Evolutionary conservation across 1,140 invertebrate species (phyloP).

Genomic region (Drosophila mauritiana): DNA sequence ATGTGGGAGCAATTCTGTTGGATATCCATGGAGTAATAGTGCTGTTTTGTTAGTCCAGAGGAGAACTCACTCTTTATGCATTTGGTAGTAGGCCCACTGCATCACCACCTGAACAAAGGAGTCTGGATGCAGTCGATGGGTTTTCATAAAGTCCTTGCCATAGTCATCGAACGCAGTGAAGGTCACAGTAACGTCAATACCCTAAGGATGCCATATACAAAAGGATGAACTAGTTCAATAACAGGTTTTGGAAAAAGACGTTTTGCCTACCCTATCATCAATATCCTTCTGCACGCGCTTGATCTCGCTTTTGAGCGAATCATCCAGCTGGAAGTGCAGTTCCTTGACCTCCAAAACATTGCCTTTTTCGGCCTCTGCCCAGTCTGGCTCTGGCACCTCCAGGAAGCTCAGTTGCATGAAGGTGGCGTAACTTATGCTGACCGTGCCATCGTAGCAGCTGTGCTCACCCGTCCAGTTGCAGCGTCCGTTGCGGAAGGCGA

Average conservation of each 20-base stretch:
- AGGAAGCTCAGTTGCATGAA: constrained; percentile 81
- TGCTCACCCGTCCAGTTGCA: constrained; percentile 85
- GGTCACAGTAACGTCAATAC: constrained; percentile 81
- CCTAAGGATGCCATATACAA: constrained; percentile 57
- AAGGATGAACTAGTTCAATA: background rate
- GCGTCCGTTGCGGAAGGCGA: constrained; percentile 86
- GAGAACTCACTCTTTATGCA: constrained; percentile 84
- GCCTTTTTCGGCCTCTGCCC: constrained; percentile 39
- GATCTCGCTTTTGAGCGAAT: constrained; percentile 66
- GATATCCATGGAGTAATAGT: background rate
- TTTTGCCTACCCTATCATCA: constrained; percentile 56
- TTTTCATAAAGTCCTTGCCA: constrained; percentile 86
- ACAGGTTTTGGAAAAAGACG: too few relatives aligned
- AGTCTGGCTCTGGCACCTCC: constrained; percentile 71
- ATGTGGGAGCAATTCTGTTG: constrained; percentile 85
- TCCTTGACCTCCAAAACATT: constrained; percentile 55
- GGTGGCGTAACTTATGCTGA: constrained; percentile 84
- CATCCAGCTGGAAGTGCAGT: constrained; percentile 71
- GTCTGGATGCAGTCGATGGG: constrained; percentile 86
- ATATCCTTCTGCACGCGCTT: constrained; percentile 61
- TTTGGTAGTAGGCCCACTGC: constrained; percentile 87
- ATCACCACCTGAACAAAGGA: constrained; percentile 88
- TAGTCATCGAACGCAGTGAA: constrained; percentile 85
- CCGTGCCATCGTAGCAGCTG: constrained; percentile 87
- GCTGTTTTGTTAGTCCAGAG: accelerated